Evolutionary conservation across 2,888 invertebrate genomes (phyloP), one percentile per base, ranked within the genome.

Genomic region (Platycheirus albimanus): DNA sequence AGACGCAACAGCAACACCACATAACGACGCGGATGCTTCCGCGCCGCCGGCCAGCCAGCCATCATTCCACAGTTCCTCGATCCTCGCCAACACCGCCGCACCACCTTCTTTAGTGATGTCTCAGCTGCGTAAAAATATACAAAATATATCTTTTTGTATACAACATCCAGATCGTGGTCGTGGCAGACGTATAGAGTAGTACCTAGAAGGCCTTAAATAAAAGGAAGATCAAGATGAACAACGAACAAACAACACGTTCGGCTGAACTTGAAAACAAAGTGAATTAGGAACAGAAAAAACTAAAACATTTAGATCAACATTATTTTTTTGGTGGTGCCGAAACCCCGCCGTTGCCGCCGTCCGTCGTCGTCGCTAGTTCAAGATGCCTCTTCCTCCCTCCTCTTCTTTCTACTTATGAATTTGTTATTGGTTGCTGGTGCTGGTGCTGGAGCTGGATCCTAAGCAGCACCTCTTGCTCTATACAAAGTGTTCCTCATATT

Each of bases 121-220:
- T 61, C 54, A 61, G 58, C 72, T 83, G 77, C 77, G 83, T 83
- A 77, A 83, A 83, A 74, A 77, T 56, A 77, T 61, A 83, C 77
- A 83, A 83, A 72, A 83, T 78, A 83, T 77, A n/a, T n/a, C n/a
- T 67, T 72, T 67, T 17, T 72, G 49, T 67, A 71, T 66, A 77
- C 70, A 74, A 47, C 51, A 33, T 15, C 3, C 24, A 33, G 30
- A 38, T 41, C 47, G 56, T 24, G 63, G 49, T 51, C 5, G 17
- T 8, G 17, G 17, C 1, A 19, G 43, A 24, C 24, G 43, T 19
- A 15, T 4, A 15, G 13, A 7, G 24, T 49, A 11, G 17, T 17
- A n/a, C 8, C 19, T 28, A 51, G 19, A 47, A 38, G 52, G 5
- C 17, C 43, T 51, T 61, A 24, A 66, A 28, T 51, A 61, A 33